Base-by-base conservation (phyloP, 1,140 invertebrate genomes). In the Bombus soroeensis region DNA sequence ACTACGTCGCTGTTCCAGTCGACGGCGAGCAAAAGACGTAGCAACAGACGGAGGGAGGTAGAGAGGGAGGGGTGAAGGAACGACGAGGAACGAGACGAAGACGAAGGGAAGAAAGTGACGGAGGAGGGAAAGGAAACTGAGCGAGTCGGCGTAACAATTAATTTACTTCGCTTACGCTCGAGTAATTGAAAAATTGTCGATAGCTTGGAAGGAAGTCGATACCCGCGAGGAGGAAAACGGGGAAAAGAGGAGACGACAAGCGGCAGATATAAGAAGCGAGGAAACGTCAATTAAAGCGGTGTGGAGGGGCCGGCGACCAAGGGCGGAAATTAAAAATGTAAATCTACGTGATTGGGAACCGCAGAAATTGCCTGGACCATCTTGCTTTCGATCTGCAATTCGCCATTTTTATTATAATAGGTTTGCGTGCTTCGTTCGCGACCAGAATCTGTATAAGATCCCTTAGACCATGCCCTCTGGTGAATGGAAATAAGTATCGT, bases 321-420 rank as follows among this genome's bases (percentile, higher is more conserved):
- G 37, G 89, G 83, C 91, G 91, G 91, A 93, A 93, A 93, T 93
- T 93, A 93, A 93, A 93, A 93, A 93, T 93, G 92, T 93, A 93
- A 93, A 93, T 93, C 85, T 81, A 81, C 88, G 87, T 90, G 90
- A 93, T 93, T 92, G 92, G 89, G 91, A 92, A 90, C 90, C 89
- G 71, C 85, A 74, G 72, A 34, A 34, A 41, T 75, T 22, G 25
- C 37, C 41, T 41, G 59, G n/a, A 28, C 39, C 39, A 34, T 37
- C 39, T 66, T 57, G 71, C 59, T 62, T 71, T 68, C 77, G 37
- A 62, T 71, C 25, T 66, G 37, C 62, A 28, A 91, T 74, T 80
- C 85, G 62, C 87, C 66, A 89, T 81, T 90, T 90, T 91, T 91
- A 89, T 90, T 87, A 87, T 89, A 87, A 89, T 85, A 86, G 74